phyloP scores from a whole-genome alignment of 2,113 vertebrate species.

The Ammodytes marinus region DNA sequence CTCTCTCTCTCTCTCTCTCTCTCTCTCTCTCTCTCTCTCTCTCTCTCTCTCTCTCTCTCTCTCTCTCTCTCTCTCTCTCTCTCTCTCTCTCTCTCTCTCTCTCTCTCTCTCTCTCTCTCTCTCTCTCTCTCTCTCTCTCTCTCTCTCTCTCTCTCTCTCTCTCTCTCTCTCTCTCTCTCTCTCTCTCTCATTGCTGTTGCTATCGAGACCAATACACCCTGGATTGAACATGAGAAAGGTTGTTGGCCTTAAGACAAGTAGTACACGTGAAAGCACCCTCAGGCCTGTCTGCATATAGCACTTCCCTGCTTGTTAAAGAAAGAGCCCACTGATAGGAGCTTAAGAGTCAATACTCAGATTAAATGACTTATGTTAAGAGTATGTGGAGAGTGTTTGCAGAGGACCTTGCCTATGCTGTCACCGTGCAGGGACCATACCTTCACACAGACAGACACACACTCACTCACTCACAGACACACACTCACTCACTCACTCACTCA shows the following conservation, averaged over 20 bases:
- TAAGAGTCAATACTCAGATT: slow-evolving; percentile 39
- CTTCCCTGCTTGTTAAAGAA: slow-evolving; percentile 26
- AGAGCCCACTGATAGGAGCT: slow-evolving; percentile 15
- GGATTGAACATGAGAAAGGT: slow-evolving; percentile 15
- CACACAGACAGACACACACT: background rate
- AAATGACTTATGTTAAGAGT: slow-evolving; percentile 39
- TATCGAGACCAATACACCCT: background rate
- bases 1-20: too few relatives aligned
- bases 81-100: too few relatives aligned
- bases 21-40: too few relatives aligned
- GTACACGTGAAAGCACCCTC: slow-evolving; percentile 19
- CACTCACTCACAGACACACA: too few relatives aligned
- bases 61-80: too few relatives aligned
- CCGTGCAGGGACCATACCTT: slow-evolving; percentile 11
- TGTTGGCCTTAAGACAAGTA: slow-evolving; percentile 6
- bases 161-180: too few relatives aligned
- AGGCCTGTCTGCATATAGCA: slow-evolving; percentile 3
- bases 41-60: too few relatives aligned
- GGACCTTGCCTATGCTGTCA: slow-evolving; percentile 13
- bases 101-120: too few relatives aligned
- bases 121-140: too few relatives aligned
- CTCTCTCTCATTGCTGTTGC: too few relatives aligned
- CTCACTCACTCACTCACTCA: too few relatives aligned
- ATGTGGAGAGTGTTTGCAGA: slow-evolving; percentile 41
- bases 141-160: too few relatives aligned